phyloP scores from a whole-genome alignment of 2,888 invertebrate genomes.

The Nipponacmea schrenckii region DNA sequence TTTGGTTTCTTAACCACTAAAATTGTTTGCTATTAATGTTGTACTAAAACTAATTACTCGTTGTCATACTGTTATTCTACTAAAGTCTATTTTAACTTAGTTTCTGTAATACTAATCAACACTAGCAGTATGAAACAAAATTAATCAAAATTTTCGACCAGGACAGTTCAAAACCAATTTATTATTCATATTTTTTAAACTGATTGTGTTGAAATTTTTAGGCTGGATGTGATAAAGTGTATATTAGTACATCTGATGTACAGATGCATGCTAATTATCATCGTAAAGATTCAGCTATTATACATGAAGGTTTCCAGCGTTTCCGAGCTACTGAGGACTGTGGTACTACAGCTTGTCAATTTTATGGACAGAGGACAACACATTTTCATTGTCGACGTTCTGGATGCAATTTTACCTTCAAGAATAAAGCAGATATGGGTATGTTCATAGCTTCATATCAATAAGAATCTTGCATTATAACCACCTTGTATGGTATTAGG shows the following conservation, averaged over 20 bases:
- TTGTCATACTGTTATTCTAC: too few species aligned
- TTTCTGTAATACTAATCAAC: too few species aligned
- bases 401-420: constrained; percentile 94
- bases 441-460: constrained; percentile 65
- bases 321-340: constrained; percentile 97
- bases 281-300: constrained; percentile 95
- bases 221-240: constrained; percentile 81
- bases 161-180: too few species aligned
- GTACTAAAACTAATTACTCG: too few species aligned
- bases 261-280: constrained; percentile 99
- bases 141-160: too few species aligned
- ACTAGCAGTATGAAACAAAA: too few species aligned
- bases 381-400: constrained; percentile 95
- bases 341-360: constrained; percentile 88
- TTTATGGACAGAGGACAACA: constrained; percentile 93
- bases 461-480: background rate
- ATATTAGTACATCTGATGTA: constrained; percentile 98
- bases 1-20: too few species aligned
- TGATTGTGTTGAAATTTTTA: constrained; percentile 45
- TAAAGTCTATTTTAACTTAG: too few species aligned
- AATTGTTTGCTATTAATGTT: too few species aligned
- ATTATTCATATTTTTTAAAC: too few species aligned
- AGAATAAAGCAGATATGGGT: constrained; percentile 99
- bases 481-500: too few species aligned
- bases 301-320: constrained; percentile 96